These are phyloP conservation scores for Ommatoiulus sabulosus DNA, from an alignment of 2,888 invertebrate species.

Conservation along the genomic window DNA sequence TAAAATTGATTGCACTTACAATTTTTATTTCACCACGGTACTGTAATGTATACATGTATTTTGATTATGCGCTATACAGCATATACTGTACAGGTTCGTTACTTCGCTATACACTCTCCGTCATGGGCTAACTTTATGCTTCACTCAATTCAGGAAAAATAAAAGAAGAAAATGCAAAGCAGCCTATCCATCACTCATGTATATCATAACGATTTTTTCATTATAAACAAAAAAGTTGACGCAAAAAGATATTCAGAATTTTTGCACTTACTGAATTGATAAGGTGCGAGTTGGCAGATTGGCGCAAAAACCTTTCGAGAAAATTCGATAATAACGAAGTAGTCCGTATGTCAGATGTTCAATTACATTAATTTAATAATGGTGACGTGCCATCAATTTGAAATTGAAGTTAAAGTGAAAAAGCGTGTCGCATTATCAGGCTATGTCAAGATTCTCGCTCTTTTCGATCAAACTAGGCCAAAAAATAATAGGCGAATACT, in stretches of 20 bases:
- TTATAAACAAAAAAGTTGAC: neutral
- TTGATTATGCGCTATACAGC: no score
- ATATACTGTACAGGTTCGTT: no score
- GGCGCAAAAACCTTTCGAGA: slow-evolving; percentile 38
- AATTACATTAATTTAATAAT: slow-evolving; percentile 33
- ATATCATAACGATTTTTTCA: neutral
- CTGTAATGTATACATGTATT: neutral
- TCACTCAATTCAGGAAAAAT: neutral
- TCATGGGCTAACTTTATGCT: neutral
- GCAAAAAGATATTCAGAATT: slow-evolving; percentile 15
- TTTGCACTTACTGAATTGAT: slow-evolving; percentile 23
- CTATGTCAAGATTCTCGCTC: neutral
- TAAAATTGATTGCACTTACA: no score
- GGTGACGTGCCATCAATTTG: slow-evolving; percentile 21
- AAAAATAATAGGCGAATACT: neutral
- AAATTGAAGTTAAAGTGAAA: slow-evolving; percentile 40
- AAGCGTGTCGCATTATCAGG: neutral
- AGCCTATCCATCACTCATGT: neutral
- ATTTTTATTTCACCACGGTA: neutral
- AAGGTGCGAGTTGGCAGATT: slow-evolving; percentile 22
- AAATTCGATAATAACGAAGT: slow-evolving; percentile 43
- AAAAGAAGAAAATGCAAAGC: neutral
- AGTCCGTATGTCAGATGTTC: slow-evolving; percentile 31
- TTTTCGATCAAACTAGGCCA: neutral
- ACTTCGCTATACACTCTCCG: neutral